Percentiles rank a stretch among this genome's conserved stretches.
These are phyloP conservation scores for Salticus scenicus DNA, from an alignment of 2,888 invertebrate genomes.

Conservation along the genomic window DNA sequence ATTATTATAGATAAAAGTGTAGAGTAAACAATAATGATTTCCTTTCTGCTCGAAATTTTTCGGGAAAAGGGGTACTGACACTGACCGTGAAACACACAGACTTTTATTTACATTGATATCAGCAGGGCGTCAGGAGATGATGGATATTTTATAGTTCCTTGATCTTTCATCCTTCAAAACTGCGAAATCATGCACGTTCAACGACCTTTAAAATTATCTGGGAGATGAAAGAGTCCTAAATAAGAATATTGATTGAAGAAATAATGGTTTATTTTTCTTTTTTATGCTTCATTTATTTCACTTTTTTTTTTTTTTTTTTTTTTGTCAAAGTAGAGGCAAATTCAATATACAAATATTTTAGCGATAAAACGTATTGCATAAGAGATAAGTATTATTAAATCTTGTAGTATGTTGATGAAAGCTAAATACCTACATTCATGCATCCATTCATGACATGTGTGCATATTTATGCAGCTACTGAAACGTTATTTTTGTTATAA, in stretches of 20 bases:
- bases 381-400: not conserved
- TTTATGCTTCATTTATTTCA: too few species aligned
- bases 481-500: too few species aligned
- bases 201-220: constrained; percentile 16
- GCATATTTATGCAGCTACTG: too few species aligned
- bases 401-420: not conserved
- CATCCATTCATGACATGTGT: too few species aligned
- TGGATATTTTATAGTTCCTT: not conserved
- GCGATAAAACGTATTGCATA: not conserved
- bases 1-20: too few species aligned
- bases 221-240: not conserved
- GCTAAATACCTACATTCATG: too few species aligned
- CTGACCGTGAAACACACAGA: not conserved
- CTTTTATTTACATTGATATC: not conserved
- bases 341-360: not conserved
- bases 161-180: not conserved
- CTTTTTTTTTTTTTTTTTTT: too few species aligned
- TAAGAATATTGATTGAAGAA: too few species aligned
- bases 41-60: too few species aligned
- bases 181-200: constrained; percentile 20
- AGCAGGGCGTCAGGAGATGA: not conserved
- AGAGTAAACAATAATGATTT: too few species aligned
- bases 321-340: not conserved
- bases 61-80: not conserved
- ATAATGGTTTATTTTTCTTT: too few species aligned